These are phyloP conservation scores for Ochotona curzoniae DNA, from an alignment of 2,113 vertebrate genomes.

Conservation along the genomic window DNA sequence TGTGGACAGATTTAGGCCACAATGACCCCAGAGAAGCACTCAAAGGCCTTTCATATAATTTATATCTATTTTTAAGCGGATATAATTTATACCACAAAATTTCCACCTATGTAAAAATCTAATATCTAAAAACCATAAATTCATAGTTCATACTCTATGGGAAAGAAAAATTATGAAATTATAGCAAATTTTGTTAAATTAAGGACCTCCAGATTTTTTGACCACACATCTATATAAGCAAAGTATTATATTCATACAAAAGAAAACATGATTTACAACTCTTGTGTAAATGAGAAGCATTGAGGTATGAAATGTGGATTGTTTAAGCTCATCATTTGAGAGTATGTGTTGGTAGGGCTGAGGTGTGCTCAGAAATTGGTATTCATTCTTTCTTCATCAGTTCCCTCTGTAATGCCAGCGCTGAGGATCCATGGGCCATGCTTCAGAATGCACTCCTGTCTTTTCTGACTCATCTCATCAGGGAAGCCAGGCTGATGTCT, in stretches of 20 bases:
- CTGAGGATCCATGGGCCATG: too few species aligned
- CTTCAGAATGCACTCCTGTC: neutral
- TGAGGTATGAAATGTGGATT: too few species aligned
- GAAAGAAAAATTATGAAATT: constrained; percentile 10
- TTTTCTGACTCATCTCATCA: neutral
- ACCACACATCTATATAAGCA: neutral
- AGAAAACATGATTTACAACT: constrained; percentile 12
- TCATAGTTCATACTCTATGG: neutral
- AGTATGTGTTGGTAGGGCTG: neutral
- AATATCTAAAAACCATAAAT: neutral
- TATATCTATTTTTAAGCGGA: neutral
- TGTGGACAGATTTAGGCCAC: neutral
- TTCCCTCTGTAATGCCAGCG: neutral
- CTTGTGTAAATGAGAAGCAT: too few species aligned
- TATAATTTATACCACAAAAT: neutral
- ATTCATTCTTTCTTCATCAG: neutral
- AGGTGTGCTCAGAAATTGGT: neutral
- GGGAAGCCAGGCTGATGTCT: neutral
- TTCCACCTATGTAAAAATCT: neutral
- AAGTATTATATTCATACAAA: neutral
- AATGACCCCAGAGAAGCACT: neutral
- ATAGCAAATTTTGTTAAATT: neutral
- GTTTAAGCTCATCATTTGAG: neutral
- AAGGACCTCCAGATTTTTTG: neutral
- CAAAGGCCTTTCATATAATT: neutral